phyloP scores from a whole-genome alignment of 1,140 invertebrate genomes.

The Drosophila ohnishii region DNA sequence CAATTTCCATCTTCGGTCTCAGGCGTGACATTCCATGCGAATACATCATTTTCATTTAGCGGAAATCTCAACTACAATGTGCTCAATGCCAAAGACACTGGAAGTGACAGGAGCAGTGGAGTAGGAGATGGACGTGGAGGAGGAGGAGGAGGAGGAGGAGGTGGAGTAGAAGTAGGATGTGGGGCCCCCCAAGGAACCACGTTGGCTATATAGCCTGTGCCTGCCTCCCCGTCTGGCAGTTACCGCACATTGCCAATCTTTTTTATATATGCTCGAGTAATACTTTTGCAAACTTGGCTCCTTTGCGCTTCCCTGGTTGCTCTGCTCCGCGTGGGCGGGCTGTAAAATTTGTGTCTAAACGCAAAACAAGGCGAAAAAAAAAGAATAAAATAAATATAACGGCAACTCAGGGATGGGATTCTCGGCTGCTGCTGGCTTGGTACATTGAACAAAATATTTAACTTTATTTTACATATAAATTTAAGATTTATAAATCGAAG shows the following conservation, averaged over 20 bases:
- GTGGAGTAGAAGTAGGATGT: neutral
- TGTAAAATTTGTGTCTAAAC: slow-evolving; percentile 79
- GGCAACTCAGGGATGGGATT: slow-evolving; percentile 6
- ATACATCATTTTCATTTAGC: slow-evolving; percentile 74
- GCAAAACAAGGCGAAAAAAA: slow-evolving; percentile 57
- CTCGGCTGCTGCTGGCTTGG: neutral
- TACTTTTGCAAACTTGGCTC: slow-evolving; percentile 67
- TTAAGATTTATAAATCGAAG: no score
- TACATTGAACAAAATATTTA: neutral
- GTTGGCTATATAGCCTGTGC: slow-evolving; percentile 3
- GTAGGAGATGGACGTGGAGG: neutral
- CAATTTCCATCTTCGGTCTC: slow-evolving; percentile 18
- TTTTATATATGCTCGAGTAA: slow-evolving; percentile 61
- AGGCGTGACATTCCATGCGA: slow-evolving; percentile 70
- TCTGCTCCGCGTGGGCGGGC: slow-evolving; percentile 40
- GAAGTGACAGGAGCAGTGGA: slow-evolving; percentile 17
- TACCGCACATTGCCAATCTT: slow-evolving; percentile 63
- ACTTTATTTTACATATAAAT: neutral
- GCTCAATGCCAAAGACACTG: slow-evolving; percentile 60
- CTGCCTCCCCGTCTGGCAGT: slow-evolving; percentile 36
- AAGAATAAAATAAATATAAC: slow-evolving; percentile 51
- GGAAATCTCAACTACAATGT: slow-evolving; percentile 78
- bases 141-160: no score
- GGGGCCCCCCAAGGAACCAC: neutral
- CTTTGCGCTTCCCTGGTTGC: neutral